These are phyloP conservation scores for Geothlypis trichas DNA, from an alignment of 2,113 vertebrate genomes.

Conservation along the genomic window DNA sequence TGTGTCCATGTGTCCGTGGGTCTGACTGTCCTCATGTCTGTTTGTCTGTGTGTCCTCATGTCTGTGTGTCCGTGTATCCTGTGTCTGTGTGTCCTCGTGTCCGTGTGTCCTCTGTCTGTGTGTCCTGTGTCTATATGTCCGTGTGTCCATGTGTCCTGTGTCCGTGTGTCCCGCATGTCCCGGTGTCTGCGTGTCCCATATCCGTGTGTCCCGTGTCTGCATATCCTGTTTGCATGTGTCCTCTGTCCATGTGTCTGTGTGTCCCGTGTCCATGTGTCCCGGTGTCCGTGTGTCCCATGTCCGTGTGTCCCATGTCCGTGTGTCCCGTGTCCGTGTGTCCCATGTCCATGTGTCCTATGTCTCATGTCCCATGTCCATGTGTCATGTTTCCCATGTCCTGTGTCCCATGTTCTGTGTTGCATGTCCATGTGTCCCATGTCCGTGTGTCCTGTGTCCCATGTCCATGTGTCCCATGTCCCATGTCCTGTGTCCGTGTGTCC, in stretches of 20 bases:
- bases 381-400: too few species aligned
- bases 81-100: too few species aligned
- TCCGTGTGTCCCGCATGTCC: not conserved
- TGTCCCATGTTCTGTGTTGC: too few species aligned
- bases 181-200: accelerated
- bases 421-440: too few species aligned
- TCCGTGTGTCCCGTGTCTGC: not conserved
- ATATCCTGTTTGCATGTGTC: too few species aligned
- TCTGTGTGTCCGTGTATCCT: not conserved
- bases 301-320: not conserved
- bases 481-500: too few species aligned
- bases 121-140: too few species aligned
- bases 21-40: too few species aligned
- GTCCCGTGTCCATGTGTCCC: too few species aligned
- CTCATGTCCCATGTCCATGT: accelerated
- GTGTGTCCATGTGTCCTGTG: not conserved
- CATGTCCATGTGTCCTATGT: accelerated
- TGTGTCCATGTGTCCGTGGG: not conserved
- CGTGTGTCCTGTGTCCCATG: too few species aligned
- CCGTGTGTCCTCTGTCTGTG: accelerated
- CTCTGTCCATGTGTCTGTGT: not conserved
- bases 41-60: too few species aligned
- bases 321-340: not conserved
- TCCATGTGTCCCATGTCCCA: too few species aligned
- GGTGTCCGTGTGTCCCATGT: not conserved